Base-by-base conservation (phyloP, 2,113 vertebrate species). In the Micromys minutus region DNA sequence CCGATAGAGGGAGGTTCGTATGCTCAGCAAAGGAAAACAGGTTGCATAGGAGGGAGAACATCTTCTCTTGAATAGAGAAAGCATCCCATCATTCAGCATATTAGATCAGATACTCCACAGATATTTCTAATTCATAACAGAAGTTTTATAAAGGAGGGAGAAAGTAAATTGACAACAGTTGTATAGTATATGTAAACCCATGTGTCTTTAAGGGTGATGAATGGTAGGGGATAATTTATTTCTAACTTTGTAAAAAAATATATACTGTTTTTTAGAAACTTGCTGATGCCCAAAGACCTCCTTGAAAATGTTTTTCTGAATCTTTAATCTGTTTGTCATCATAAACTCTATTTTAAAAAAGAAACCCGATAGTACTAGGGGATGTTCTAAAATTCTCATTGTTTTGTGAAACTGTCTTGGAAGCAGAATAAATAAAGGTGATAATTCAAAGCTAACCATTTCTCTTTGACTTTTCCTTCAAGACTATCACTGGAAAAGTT, bases 401-500 rank as follows among this genome's bases (percentile, higher is more conserved):
- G 22, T 96, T 86, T 17, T 86, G 65, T 81, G 72, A 94, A 95
- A 95, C 75, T 34, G 47, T 94, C 63, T 93, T 85, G 75, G 72
- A 72, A 87, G 63, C 76, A 67, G 7, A 71, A 39, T 26, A 72
- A 69, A 89, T 55, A 63, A 93, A 71, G 67, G 19, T 81, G 75
- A 21, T 89, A 61, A 71, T 95, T 57, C 22, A 77, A 90, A 90
- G 95, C 80, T 67, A 69, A 85, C 45, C 93, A 55, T 16, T 97
- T 96, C 91, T 95, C 91, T 98, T 97, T 95, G 69, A 42, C 17
- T 98, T 97, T 96, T 94, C 26, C n/a, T 98, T 98, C 61, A 98
- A 99, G 98, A 92, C 1, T 31, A 7, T 96, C 96, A 87, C 92
- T 98, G 95, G 97, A 97, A 95, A 97, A 92, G 86, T 50, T 99